These are phyloP conservation scores for Poicephalus gulielmi DNA, from an alignment of 2,113 vertebrate species.

Conservation along the genomic window DNA sequence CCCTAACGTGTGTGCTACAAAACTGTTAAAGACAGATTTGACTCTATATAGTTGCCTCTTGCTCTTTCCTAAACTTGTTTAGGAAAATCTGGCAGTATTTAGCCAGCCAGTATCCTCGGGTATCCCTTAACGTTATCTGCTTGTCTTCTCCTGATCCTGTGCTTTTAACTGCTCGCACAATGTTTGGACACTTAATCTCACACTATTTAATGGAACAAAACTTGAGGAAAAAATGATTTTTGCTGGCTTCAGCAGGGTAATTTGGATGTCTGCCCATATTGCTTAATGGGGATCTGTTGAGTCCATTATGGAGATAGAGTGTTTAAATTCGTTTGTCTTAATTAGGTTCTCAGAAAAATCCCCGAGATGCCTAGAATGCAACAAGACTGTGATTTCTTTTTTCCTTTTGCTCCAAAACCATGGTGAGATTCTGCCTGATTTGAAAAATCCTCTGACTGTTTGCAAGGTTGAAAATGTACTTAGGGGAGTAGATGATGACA, in stretches of 20 bases:
- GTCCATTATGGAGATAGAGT: slow-evolving; percentile 35
- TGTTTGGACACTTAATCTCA: slow-evolving; percentile 18
- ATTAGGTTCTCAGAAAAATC: slow-evolving; percentile 43
- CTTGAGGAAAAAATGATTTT: slow-evolving; percentile 46
- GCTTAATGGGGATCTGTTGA: slow-evolving; percentile 24
- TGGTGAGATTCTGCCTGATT: not conserved
- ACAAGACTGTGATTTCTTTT: not conserved
- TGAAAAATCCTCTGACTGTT: not conserved
- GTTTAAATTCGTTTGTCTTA: slow-evolving; percentile 55
- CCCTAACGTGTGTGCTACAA: not conserved
- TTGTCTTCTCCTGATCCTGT: not conserved
- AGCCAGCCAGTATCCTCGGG: not conserved
- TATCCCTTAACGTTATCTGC: slow-evolving; percentile 29
- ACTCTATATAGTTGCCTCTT: not conserved
- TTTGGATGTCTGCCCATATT: slow-evolving; percentile 21
- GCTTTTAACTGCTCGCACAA: not conserved
- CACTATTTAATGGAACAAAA: slow-evolving; percentile 10
- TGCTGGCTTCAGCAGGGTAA: slow-evolving; percentile 11
- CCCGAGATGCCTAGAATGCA: not conserved
- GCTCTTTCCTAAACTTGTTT: not conserved
- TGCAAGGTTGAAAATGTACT: not conserved
- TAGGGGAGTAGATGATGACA: not conserved
- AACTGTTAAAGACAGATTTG: not conserved
- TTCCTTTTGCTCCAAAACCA: not conserved
- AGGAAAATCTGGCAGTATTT: not conserved